Percentiles rank a stretch among this genome's conserved stretches.
These are phyloP conservation scores for Pomatorhinus ruficollis DNA, from an alignment of 2,113 vertebrate genomes.

Conservation along the genomic window DNA sequence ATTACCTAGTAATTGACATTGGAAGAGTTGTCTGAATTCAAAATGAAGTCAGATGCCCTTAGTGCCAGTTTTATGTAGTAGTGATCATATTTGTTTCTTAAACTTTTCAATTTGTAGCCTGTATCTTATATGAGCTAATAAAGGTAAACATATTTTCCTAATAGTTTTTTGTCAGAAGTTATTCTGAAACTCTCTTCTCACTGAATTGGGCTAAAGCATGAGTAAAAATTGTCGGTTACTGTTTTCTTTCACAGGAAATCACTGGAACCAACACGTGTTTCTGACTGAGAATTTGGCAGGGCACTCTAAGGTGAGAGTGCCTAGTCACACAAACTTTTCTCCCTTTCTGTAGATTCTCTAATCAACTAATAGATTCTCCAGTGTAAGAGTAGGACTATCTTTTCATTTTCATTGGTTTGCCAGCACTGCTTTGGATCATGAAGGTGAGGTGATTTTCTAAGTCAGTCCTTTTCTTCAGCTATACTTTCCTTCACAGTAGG, in stretches of 20 bases:
- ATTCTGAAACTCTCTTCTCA: not conserved
- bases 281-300: not conserved
- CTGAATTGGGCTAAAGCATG: not conserved
- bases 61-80: not conserved
- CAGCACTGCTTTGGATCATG: not conserved
- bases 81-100: not conserved
- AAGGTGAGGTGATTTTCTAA: not conserved
- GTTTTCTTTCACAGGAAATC: not conserved
- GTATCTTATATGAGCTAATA: not conserved
- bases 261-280: not conserved
- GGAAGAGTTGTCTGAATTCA: not conserved
- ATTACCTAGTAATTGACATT: not conserved
- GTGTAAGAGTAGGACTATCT: not conserved
- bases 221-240: not conserved
- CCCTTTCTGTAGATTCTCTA: not conserved
- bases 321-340: not conserved
- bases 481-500: not conserved
- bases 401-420: not conserved
- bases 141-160: not conserved
- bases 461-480: not conserved
- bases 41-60: not conserved
- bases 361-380: not conserved
- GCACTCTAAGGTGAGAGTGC: fast-evolving
- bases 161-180: not conserved
- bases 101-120: not conserved